A percentile compares a stretch with the other conserved stretches of the same genome.
Conservation (phyloP, 2,888 invertebrate species). For the Archips xylosteana region DNA sequence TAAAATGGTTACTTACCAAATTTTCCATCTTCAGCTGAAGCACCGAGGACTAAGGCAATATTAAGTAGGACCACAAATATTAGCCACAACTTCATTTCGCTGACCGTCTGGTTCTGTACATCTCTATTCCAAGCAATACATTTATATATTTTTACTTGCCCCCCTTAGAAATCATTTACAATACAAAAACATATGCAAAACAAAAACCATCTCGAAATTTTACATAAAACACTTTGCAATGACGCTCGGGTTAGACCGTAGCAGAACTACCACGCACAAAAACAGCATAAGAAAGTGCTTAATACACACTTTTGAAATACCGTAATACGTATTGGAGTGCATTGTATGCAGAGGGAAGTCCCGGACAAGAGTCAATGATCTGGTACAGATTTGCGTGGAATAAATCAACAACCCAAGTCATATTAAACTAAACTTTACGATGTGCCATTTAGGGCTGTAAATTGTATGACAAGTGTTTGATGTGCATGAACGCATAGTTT, state of each 20-base stretch:
- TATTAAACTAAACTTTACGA: neutral
- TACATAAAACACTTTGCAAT: constrained; percentile 49
- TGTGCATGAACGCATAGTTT: neutral
- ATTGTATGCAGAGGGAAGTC: constrained; percentile 23
- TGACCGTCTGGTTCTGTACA: constrained; percentile 51
- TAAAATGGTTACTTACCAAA: constrained; percentile 1
- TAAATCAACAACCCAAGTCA: neutral
- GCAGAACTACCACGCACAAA: neutral
- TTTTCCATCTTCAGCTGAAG: constrained; percentile 34
- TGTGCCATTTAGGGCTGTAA: neutral
- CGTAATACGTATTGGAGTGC: constrained; percentile 4
- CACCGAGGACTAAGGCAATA: constrained; percentile 47
- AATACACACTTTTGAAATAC: neutral
- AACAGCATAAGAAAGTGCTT: neutral
- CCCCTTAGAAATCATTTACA: constrained; percentile 4
- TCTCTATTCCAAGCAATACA: constrained; percentile 52
- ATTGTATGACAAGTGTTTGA: neutral
- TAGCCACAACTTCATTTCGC: constrained; percentile 61
- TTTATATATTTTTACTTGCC: constrained; percentile 59
- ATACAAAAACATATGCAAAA: constrained; percentile 11
- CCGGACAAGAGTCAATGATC: constrained; percentile 14
- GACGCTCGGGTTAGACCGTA: constrained; percentile 40
- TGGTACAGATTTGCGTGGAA: neutral
- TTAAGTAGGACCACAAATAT: constrained; percentile 53
- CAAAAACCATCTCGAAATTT: constrained; percentile 46